A percentile compares a stretch with the other conserved stretches of the same genome.
Evolutionary conservation across 1,140 invertebrate genomes (phyloP).

Genomic region (Cotesia typhae): DNA sequence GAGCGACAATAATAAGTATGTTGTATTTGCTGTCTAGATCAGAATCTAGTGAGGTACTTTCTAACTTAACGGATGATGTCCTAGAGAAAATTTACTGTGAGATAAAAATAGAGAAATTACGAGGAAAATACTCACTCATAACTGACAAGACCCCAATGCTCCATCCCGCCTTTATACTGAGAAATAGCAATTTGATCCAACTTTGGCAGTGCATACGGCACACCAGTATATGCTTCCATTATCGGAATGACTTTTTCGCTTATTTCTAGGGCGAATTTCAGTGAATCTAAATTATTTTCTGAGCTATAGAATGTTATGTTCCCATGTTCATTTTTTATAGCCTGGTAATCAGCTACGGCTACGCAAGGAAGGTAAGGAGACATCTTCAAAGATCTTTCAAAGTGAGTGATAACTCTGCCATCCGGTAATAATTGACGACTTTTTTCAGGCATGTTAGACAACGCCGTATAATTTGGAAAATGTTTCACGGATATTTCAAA

Average conservation of each 20-base stretch:
- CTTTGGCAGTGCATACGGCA: slow-evolving; percentile 34
- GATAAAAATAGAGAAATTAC: slow-evolving; percentile 57
- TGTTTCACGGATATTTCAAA: slow-evolving; percentile 82
- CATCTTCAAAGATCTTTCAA: slow-evolving; percentile 63
- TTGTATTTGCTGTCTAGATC: not conserved
- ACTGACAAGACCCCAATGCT: slow-evolving; percentile 37
- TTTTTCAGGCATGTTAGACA: slow-evolving; percentile 64
- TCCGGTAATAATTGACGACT: slow-evolving; percentile 38
- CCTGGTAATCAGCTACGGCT: slow-evolving; percentile 69
- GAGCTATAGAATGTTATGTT: slow-evolving; percentile 34
- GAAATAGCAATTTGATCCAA: slow-evolving; percentile 33
- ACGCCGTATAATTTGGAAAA: slow-evolving; percentile 70
- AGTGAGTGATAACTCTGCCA: slow-evolving; percentile 36
- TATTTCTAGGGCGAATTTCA: slow-evolving; percentile 12
- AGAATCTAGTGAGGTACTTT: not conserved
- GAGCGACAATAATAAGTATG: slow-evolving; percentile 58
- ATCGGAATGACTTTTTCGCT: slow-evolving; percentile 23
- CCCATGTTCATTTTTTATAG: slow-evolving; percentile 36
- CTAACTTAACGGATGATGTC: not conserved
- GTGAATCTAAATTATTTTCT: not conserved
- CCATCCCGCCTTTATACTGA: slow-evolving; percentile 22
- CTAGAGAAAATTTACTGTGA: slow-evolving; percentile 36
- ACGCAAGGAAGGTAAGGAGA: slow-evolving; percentile 80
- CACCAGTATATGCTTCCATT: slow-evolving; percentile 34
- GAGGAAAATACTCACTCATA: slow-evolving; percentile 69